phyloP scores from a whole-genome alignment of 2,113 vertebrate genomes.

The Corvus hawaiiensis region DNA sequence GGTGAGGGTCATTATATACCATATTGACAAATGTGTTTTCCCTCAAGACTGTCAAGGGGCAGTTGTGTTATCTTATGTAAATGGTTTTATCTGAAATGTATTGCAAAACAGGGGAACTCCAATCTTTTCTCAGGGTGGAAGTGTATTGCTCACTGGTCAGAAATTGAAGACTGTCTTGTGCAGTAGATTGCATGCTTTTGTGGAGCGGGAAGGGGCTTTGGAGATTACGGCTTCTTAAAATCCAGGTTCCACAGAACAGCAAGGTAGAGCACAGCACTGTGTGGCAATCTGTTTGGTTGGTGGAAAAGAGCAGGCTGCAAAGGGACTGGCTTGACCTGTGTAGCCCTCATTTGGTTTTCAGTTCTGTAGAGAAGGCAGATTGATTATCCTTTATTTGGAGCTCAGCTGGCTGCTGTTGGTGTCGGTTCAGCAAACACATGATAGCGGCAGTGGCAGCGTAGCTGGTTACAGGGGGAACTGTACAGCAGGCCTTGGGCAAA shows the following conservation, averaged over 20 bases:
- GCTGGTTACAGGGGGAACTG: background rate
- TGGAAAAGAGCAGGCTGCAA: background rate
- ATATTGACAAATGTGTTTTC: background rate
- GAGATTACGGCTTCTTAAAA: background rate
- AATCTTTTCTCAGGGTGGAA: background rate
- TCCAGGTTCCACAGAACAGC: background rate
- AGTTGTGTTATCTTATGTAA: background rate
- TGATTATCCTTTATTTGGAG: background rate
- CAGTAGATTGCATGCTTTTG: background rate
- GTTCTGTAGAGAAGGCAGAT: background rate
- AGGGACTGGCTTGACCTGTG: background rate
- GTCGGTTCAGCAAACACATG: background rate
- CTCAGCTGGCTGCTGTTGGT: background rate
- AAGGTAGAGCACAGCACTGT: background rate
- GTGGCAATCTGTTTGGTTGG: background rate
- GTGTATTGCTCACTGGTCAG: background rate
- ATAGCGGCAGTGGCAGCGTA: background rate
- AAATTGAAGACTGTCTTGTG: background rate
- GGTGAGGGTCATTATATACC: slow-evolving; percentile 64
- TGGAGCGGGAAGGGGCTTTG: background rate
- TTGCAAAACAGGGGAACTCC: background rate
- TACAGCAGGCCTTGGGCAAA: background rate
- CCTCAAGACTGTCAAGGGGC: background rate
- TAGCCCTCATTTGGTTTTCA: background rate
- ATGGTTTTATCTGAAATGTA: background rate